These are phyloP conservation scores for Natrix natrix DNA, from an alignment of 2,797 vertebrate species.

Conservation along the genomic window DNA sequence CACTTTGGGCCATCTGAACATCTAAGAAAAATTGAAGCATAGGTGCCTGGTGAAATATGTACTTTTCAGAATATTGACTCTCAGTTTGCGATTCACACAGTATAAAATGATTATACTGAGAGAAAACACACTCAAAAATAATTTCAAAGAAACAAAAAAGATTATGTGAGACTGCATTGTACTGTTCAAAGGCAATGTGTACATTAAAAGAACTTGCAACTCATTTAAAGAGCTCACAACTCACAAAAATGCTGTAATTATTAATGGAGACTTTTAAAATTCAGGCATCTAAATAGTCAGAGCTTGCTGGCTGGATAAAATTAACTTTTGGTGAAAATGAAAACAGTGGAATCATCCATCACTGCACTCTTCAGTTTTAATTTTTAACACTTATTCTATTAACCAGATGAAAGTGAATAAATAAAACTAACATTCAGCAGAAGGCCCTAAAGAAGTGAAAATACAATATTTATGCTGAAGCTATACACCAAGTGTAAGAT, in stretches of 20 bases:
- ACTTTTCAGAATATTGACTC: background rate
- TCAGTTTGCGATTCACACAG: background rate
- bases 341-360: background rate
- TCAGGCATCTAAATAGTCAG: background rate
- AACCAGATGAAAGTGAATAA: background rate
- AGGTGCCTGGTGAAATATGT: background rate
- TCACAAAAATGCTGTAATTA: background rate
- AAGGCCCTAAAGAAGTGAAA: background rate
- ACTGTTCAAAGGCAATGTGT: background rate
- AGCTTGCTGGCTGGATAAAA: background rate
- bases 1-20: background rate
- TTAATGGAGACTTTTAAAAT: background rate
- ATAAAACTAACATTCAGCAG: background rate
- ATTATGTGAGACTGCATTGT: background rate
- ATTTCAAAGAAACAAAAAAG: background rate
- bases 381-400: background rate
- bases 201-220: background rate
- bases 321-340: background rate
- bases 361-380: background rate
- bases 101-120: background rate
- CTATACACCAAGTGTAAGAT: background rate
- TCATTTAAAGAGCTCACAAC: background rate
- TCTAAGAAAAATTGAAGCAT: background rate
- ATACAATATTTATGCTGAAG: background rate
- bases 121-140: background rate